A percentile compares a stretch with the other conserved stretches of the same genome.
phyloP scores from a whole-genome alignment of 2,113 vertebrate species.

The Phrynosoma platyrhinos region DNA sequence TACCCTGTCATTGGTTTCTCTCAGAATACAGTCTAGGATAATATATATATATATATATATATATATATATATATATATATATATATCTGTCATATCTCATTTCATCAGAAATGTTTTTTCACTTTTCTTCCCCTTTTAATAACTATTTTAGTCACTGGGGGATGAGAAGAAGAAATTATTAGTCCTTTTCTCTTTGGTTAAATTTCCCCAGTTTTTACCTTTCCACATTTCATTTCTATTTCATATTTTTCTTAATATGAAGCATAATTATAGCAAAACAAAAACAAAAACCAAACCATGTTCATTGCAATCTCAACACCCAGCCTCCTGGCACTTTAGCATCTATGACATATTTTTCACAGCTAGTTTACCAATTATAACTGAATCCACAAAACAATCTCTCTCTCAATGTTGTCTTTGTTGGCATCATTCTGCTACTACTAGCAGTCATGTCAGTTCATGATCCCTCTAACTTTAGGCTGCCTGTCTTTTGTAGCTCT shows the following conservation, averaged over 20 bases:
- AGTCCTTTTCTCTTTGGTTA: neutral
- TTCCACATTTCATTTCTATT: neutral
- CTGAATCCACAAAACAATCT: neutral
- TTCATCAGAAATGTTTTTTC: neutral
- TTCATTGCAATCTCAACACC: too few relatives aligned
- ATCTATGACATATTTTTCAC: too few relatives aligned
- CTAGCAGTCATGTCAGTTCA: neutral
- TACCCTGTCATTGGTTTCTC: neutral
- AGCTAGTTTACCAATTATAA: too few relatives aligned
- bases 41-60: too few relatives aligned
- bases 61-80: too few relatives aligned
- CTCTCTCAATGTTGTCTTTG: neutral
- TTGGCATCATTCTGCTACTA: neutral
- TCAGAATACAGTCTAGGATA: neutral
- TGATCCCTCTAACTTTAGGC: neutral
- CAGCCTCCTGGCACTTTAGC: too few relatives aligned
- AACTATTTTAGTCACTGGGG: neutral
- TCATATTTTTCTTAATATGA: neutral
- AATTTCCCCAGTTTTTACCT: neutral
- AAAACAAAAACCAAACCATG: too few relatives aligned
- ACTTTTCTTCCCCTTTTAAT: neutral
- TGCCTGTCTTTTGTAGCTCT: neutral
- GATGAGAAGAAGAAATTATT: neutral
- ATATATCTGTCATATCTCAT: neutral
- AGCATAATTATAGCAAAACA: too few relatives aligned